These are phyloP conservation scores for Menidia beryllina DNA, from an alignment of 2,113 vertebrate species.

Conservation along the genomic window DNA sequence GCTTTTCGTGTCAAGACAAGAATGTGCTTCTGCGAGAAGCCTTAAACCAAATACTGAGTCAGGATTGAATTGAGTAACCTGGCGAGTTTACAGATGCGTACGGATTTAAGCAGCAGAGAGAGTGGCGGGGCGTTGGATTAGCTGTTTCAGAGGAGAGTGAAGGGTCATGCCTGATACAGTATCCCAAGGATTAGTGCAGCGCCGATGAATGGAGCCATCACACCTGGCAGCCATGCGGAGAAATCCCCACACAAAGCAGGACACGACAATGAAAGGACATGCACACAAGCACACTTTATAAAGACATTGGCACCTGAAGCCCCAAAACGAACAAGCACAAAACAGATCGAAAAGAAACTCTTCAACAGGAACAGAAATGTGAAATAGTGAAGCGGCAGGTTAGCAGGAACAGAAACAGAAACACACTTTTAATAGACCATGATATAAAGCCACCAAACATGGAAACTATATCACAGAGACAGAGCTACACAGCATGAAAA, in stretches of 20 bases:
- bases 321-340: background rate
- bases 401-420: constrained; percentile 13
- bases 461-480: background rate
- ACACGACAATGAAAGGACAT: constrained; percentile 11
- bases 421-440: constrained; percentile 6
- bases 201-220: constrained; percentile 57
- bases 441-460: background rate
- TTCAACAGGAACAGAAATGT: constrained; percentile 12
- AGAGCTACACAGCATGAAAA: constrained; percentile 5
- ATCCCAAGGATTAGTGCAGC: constrained; percentile 62
- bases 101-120: constrained; percentile 1
- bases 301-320: constrained; percentile 4
- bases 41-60: constrained; percentile 2
- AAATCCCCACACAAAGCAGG: constrained; percentile 46
- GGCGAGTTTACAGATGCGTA: background rate
- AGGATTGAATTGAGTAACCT: constrained; percentile 6
- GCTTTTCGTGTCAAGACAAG: constrained; percentile 28
- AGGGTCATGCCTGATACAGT: constrained; percentile 54
- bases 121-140: background rate
- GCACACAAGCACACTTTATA: constrained; percentile 27
- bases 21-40: constrained; percentile 1
- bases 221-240: constrained; percentile 54
- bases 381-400: constrained; percentile 1
- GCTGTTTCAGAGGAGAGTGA: constrained; percentile 11
- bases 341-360: background rate